phyloP scores from a whole-genome alignment of 2,888 invertebrate species.

The Ormyrus nitidulus region DNA sequence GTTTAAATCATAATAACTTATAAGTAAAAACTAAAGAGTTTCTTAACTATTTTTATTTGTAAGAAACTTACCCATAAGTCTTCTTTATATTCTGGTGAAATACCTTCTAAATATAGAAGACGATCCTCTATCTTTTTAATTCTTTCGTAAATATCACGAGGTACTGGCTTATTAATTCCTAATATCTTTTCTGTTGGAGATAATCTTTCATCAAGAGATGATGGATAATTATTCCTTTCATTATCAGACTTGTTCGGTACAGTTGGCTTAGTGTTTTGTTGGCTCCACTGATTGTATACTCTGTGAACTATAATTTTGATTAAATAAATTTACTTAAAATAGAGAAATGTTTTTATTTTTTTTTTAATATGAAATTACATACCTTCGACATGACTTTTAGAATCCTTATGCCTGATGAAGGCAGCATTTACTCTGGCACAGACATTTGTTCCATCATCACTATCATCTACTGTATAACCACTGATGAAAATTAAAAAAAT shows the following conservation, averaged over 20 bases:
- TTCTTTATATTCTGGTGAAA: constrained; percentile 87
- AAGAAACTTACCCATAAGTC: constrained; percentile 79
- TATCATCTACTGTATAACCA: constrained; percentile 19
- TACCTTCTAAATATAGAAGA: constrained; percentile 83
- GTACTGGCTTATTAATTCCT: constrained; percentile 77
- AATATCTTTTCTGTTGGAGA: constrained; percentile 81
- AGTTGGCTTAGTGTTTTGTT: constrained; percentile 77
- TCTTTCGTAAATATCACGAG: constrained; percentile 82
- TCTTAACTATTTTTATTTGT: not conserved
- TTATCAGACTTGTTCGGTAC: constrained; percentile 41
- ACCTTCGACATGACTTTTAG: constrained; percentile 90
- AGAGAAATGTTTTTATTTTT: constrained; percentile 6
- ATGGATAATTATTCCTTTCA: constrained; percentile 65
- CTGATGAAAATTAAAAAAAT: constrained; percentile 21
- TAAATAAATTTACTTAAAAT: constrained; percentile 26
- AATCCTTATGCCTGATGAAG: constrained; percentile 83
- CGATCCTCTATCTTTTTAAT: constrained; percentile 86
- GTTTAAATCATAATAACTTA: constrained; percentile 15
- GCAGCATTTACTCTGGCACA: constrained; percentile 88
- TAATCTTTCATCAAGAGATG: constrained; percentile 83
- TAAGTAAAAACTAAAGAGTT: not conserved
- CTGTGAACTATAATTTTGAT: constrained; percentile 79
- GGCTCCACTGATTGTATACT: constrained; percentile 84
- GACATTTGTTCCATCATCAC: constrained; percentile 77
- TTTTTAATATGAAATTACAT: constrained; percentile 52